These are phyloP conservation scores for Chloropsis hardwickii DNA, from an alignment of 2,113 vertebrate genomes.

Conservation along the genomic window DNA sequence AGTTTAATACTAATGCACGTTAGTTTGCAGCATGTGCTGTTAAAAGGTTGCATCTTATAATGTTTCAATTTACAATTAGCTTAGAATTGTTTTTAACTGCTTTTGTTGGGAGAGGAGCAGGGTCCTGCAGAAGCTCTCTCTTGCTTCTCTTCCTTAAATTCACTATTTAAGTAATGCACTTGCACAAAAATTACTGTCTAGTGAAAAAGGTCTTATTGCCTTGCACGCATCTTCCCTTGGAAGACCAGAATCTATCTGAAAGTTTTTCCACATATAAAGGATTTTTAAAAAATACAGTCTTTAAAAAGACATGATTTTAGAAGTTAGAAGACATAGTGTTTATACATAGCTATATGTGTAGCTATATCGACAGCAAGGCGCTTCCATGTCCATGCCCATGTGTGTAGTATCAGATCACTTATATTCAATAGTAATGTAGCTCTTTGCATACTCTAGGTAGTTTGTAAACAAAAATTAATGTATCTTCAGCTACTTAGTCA, in stretches of 20 bases:
- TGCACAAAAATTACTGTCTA: not conserved
- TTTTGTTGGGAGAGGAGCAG: not conserved
- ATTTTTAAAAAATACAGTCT: not conserved
- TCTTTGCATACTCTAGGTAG: not conserved
- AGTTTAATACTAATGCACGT: not conserved
- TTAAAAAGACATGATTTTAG: not conserved
- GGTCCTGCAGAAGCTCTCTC: not conserved
- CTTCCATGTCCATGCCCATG: not conserved
- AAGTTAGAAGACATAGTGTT: not conserved
- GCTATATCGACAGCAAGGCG: not conserved
- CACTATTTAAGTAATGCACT: not conserved
- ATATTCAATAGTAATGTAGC: not conserved
- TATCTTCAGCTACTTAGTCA: not conserved
- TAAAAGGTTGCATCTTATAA: not conserved
- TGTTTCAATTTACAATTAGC: not conserved
- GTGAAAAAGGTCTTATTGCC: not conserved
- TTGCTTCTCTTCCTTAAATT: not conserved
- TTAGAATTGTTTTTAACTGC: not conserved
- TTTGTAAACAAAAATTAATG: conserved; percentile 15
- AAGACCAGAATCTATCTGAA: not conserved
- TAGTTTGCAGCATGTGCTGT: not conserved
- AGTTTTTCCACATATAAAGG: not conserved
- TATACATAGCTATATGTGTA: not conserved
- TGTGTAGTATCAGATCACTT: not conserved
- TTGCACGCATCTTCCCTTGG: not conserved